Conservation (phyloP, 1,140 invertebrate genomes). For the Drosophila nigromelanica region DNA sequence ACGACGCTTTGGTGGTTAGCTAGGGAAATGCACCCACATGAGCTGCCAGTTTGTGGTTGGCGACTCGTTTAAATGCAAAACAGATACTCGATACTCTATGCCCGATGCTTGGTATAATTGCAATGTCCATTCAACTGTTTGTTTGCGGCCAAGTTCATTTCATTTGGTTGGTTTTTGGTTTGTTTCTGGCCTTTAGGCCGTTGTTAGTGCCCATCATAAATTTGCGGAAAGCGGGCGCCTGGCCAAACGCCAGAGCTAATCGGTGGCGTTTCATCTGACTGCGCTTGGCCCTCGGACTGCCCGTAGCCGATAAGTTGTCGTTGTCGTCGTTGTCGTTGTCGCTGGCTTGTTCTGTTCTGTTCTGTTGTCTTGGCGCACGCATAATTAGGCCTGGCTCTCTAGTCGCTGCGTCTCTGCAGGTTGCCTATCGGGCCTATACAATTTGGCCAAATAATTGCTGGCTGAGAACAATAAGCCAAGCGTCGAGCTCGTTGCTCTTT, state of each 20-base stretch:
- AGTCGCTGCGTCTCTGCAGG: conserved; percentile 24
- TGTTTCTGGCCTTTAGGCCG: conserved; percentile 40
- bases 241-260: conserved; percentile 61
- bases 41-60: neutral
- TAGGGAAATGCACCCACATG: conserved; percentile 48
- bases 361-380: conserved; percentile 66
- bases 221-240: conserved; percentile 50
- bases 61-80: conserved; percentile 15
- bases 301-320: neutral
- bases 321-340: conserved; percentile 35
- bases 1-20: conserved; percentile 29
- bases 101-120: conserved; percentile 58
- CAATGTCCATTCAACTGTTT: conserved; percentile 79
- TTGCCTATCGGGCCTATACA: conserved; percentile 41
- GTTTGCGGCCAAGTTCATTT: conserved; percentile 56
- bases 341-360: conserved; percentile 64
- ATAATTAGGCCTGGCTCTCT: conserved; percentile 70
- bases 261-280: conserved; percentile 76
- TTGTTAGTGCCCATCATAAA: conserved; percentile 80
- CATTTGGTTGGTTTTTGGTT: conserved; percentile 47
- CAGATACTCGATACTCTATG: conserved; percentile 17
- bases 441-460: conserved; percentile 74
- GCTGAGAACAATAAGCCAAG: conserved; percentile 59
- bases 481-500: conserved; percentile 44
- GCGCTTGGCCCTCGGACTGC: neutral